Evolutionary conservation across 37 sponge, comb jelly and placozoan species (phyloP), one percentile per base, ranked within the genome.

Genomic region (Spongilla lacustris): DNA sequence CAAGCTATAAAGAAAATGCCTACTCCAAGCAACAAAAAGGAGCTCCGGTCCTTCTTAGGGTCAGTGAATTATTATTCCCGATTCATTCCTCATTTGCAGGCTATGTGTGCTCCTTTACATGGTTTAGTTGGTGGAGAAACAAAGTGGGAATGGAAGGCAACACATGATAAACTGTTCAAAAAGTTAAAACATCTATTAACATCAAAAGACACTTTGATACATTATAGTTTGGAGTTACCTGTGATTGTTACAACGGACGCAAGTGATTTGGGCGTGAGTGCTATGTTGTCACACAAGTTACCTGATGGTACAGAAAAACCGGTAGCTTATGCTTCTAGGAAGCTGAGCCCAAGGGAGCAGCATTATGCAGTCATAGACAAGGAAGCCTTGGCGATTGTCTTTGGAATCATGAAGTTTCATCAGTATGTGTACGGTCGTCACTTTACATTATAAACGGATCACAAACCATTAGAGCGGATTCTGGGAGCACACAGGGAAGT

Each of bases 21-120:
- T 33, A 28, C 85, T 66, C 85, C 85, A 2, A 76, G 30, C 22
- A 67, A 81, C 48, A 67, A n/a, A 24, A 22, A 66, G 9, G 68
- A 80, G 36, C 81, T 86, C 6, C 33, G 66, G 23, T 69, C 80
- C 31, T 86, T 79, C 30, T 35, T 86, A 14, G 88, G 88, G 17
- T 31, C 74, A 29, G 49, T 87, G 24, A 87, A 87, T 66, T 87
- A 87, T 67, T 87, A 81, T 66, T 68, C 68, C 14, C 80, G 74
- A 73, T 87, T 87, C 67, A 35, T 87, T 31, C 82, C 88, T 30
- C 9, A 81, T 14, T 68, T 87, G 2, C 73, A 75, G 67, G 81
- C 38, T 14, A 36, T 29, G 13, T 48, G 80, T 11, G 82, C 88
- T 36, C 88, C 82, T 24, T 76, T 87, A 5, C 33, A 87, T 31